phyloP scores from a whole-genome alignment of 1,140 invertebrate species.

The Tetragonula clypearis region DNA sequence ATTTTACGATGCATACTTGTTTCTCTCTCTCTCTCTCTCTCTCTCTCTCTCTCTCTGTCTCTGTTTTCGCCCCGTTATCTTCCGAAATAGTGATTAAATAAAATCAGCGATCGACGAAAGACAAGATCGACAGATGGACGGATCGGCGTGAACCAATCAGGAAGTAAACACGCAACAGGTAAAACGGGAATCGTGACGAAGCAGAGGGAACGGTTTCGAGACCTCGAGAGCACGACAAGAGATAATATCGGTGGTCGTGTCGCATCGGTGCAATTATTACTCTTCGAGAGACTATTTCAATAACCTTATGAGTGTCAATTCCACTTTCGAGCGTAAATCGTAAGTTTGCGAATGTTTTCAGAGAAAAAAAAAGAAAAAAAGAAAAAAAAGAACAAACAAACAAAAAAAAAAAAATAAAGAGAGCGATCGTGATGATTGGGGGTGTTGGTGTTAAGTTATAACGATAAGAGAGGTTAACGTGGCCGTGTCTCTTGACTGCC shows the following conservation, averaged over 20 bases:
- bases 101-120: neutral
- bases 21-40: neutral
- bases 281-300: constrained; percentile 79
- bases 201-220: constrained; percentile 50
- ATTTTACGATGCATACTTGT: neutral
- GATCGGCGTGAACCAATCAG: neutral
- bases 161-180: neutral
- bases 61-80: too few species aligned
- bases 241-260: constrained; percentile 66
- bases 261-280: constrained; percentile 79
- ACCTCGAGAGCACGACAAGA: constrained; percentile 22
- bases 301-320: constrained; percentile 82
- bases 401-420: constrained; percentile 38
- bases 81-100: too few species aligned
- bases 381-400: constrained; percentile 48
- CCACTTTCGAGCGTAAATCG: constrained; percentile 79
- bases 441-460: constrained; percentile 59
- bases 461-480: constrained; percentile 66
- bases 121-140: neutral
- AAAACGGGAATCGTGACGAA: constrained; percentile 16
- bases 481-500: constrained; percentile 64
- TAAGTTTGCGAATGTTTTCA: constrained; percentile 73
- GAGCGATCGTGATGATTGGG: constrained; percentile 42
- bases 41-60: too few species aligned
- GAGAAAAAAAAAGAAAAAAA: neutral